These are phyloP conservation scores for Bombus soroeensis DNA, from an alignment of 1,140 invertebrate species.

Conservation along the genomic window DNA sequence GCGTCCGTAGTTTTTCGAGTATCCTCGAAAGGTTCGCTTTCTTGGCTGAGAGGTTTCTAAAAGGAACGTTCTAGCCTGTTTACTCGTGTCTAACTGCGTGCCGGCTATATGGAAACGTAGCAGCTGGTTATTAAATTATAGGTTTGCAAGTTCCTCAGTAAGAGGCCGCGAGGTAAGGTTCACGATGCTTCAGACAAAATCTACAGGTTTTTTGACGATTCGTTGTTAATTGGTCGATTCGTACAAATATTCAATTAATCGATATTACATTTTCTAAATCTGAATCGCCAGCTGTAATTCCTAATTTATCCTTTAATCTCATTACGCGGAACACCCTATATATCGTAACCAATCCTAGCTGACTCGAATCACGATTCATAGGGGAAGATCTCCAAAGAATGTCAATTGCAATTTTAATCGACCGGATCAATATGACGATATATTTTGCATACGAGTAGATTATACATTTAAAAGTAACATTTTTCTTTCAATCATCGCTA, in stretches of 20 bases:
- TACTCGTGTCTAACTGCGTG: conserved; percentile 9
- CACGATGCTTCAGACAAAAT: neutral
- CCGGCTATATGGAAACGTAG: conserved; percentile 24
- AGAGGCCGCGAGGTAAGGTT: neutral
- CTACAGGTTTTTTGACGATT: neutral
- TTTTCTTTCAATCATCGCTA: neutral
- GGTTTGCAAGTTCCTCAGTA: neutral
- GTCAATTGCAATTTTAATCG: neutral
- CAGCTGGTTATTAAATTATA: conserved; percentile 35
- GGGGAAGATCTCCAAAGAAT: neutral
- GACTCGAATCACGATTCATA: neutral
- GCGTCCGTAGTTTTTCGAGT: neutral
- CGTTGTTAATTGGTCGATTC: neutral
- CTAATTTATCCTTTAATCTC: no score
- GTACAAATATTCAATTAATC: no score
- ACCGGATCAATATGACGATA: no score
- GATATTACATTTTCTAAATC: no score
- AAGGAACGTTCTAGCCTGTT: conserved; percentile 6
- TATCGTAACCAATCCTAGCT: neutral
- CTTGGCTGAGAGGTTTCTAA: neutral
- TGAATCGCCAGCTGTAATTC: no score
- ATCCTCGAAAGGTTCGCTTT: neutral
- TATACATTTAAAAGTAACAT: neutral
- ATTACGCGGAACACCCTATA: neutral
- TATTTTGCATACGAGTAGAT: no score